Conservation (phyloP, 2,888 invertebrate species). For the Elysia crispata region DNA sequence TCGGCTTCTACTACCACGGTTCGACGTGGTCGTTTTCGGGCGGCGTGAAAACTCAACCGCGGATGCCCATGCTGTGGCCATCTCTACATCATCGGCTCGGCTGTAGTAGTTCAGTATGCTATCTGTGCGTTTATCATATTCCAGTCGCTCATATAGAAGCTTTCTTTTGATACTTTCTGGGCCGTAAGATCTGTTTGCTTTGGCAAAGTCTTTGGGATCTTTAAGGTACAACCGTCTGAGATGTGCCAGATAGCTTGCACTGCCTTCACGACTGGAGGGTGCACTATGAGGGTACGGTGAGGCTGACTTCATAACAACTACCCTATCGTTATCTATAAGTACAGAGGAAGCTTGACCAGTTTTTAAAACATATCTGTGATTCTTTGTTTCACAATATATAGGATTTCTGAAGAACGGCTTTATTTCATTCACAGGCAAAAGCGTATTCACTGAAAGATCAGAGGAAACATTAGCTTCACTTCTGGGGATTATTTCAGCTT, state of each 20-base stretch:
- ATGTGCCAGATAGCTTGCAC: neutral
- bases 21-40: neutral
- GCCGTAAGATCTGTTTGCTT: neutral
- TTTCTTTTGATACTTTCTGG: neutral
- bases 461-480: too few relatives aligned
- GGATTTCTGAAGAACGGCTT: neutral
- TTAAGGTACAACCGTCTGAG: neutral
- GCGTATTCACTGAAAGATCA: neutral
- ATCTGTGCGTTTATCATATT: neutral
- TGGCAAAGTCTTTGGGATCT: neutral
- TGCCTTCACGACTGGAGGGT: neutral
- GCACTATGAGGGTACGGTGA: neutral
- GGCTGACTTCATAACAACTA: neutral
- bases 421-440: neutral
- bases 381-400: neutral
- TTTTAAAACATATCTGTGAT: neutral
- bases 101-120: constrained; percentile 5
- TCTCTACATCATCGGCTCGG: neutral
- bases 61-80: neutral
- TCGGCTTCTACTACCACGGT: neutral
- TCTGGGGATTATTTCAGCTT: too few relatives aligned
- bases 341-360: neutral
- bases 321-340: neutral
- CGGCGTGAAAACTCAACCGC: neutral
- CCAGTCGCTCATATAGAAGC: neutral